Percentiles rank a stretch among this genome's conserved stretches.
Conservation (phyloP, 2,113 vertebrate species). For the Platycercus adscitus region DNA sequence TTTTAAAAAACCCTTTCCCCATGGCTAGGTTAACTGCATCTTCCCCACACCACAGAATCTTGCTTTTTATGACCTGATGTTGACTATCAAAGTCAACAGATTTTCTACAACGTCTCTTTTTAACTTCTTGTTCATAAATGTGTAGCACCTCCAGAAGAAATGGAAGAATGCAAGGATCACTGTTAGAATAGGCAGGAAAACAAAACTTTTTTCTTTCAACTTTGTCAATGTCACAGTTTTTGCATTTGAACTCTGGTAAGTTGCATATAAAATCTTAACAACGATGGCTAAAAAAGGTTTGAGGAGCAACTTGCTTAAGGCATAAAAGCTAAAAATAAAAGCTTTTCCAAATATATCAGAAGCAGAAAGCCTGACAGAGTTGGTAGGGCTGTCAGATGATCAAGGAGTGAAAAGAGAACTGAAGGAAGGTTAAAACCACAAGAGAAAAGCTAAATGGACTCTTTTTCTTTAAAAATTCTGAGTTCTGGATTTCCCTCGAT, state of each 20-base stretch:
- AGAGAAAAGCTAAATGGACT: not conserved
- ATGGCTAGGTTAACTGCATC: not conserved
- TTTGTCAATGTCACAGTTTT: not conserved
- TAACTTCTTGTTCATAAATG: not conserved
- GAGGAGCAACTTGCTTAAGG: not conserved
- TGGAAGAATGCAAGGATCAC: not conserved
- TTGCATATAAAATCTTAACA: not conserved
- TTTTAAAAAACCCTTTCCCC: not conserved
- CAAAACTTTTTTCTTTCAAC: not conserved
- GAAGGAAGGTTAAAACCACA: not conserved
- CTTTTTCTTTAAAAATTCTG: not conserved
- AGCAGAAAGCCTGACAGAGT: not conserved
- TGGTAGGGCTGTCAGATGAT: not conserved
- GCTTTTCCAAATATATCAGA: not conserved
- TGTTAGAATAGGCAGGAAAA: not conserved
- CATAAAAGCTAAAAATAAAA: not conserved
- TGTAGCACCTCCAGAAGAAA: not conserved
- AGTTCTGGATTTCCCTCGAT: not conserved
- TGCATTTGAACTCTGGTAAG: not conserved
- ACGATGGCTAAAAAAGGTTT: not conserved
- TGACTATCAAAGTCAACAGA: not conserved
- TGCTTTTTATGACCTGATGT: not conserved
- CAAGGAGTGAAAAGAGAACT: not conserved
- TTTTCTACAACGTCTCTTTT: not conserved
- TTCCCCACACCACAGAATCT: not conserved